Conservation (phyloP, 2,888 invertebrate species). For the Metopia argyrocephala region DNA sequence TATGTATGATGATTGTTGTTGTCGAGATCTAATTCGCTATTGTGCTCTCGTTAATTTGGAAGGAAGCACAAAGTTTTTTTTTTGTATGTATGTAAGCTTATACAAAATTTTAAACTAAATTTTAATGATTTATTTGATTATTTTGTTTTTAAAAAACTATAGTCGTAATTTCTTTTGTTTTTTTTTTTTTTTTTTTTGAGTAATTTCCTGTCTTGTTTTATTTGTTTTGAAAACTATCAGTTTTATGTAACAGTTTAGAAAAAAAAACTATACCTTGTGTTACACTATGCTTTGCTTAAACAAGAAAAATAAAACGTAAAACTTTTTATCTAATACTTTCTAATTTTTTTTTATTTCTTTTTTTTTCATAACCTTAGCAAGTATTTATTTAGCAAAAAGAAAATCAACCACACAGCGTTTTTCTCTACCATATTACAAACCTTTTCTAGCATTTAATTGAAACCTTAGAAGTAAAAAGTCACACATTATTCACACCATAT, state of each 20-base stretch:
- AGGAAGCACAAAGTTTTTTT: too few relatives aligned
- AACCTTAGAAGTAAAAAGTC: conserved; percentile 44
- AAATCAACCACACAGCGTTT: not conserved
- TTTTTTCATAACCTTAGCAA: not conserved
- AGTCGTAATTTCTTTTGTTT: not conserved
- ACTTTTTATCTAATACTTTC: not conserved
- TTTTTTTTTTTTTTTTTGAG: not conserved
- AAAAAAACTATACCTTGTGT: not conserved
- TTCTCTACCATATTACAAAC: not conserved
- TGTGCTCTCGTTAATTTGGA: too few relatives aligned
- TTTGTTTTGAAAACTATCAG: not conserved
- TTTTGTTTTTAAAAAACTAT: too few relatives aligned
- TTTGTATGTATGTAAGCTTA: too few relatives aligned
- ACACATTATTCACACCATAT: conserved; percentile 40
- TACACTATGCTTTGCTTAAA: not conserved
- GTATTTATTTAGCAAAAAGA: not conserved
- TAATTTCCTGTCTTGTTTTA: not conserved
- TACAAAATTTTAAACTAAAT: too few relatives aligned
- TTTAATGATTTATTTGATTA: too few relatives aligned
- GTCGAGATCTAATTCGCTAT: too few relatives aligned
- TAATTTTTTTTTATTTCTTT: not conserved
- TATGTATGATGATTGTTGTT: too few relatives aligned
- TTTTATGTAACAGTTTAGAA: not conserved
- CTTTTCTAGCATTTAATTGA: conserved; percentile 47
- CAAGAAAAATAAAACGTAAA: not conserved